Percentiles rank a stretch among this genome's conserved stretches.
These are phyloP conservation scores for Pangasius sanitwongsei DNA, from an alignment of 2,797 vertebrate species.

Conservation along the genomic window DNA sequence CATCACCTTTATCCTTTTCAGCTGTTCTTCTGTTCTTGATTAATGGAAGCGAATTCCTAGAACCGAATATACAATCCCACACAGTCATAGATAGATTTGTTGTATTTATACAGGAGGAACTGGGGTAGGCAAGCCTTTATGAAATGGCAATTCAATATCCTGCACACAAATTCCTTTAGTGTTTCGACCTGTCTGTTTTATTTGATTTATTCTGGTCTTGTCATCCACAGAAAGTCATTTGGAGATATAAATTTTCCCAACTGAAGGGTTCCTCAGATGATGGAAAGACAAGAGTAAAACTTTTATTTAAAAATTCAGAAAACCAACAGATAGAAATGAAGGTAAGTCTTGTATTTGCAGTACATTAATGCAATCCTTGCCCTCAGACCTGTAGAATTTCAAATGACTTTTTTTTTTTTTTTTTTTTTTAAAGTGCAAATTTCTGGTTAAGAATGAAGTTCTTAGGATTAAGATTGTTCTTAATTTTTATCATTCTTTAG, in stretches of 20 bases:
- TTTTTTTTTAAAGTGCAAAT: not conserved
- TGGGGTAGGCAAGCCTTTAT: not conserved
- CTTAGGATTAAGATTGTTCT: not conserved
- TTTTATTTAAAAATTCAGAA: conserved; percentile 89
- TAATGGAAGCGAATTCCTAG: not conserved
- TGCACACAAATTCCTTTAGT: not conserved
- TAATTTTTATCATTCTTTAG: not conserved
- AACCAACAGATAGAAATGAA: conserved; percentile 93
- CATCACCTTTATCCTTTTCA: conserved; percentile 2
- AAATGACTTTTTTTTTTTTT: no score
- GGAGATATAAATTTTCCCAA: conserved; percentile 94
- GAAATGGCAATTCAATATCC: conserved; percentile 12
- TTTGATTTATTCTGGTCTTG: conserved; percentile 29
- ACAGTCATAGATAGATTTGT: conserved; percentile 17
- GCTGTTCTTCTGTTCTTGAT: conserved; percentile 15
- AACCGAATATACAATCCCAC: not conserved
- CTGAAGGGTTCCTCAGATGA: conserved; percentile 96
- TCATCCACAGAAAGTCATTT: conserved; percentile 78
- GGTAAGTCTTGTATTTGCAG: conserved; percentile 69
- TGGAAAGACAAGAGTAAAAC: conserved; percentile 88
- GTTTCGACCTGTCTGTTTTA: conserved; percentile 11
- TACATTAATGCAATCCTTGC: not conserved
- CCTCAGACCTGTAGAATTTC: not conserved
- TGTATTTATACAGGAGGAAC: conserved; percentile 11
- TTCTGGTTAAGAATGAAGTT: not conserved